A percentile compares a stretch with the other conserved stretches of the same genome.
Conservation (phyloP, 64 coral and sea anemone species). For the Montipora efflorescens region DNA sequence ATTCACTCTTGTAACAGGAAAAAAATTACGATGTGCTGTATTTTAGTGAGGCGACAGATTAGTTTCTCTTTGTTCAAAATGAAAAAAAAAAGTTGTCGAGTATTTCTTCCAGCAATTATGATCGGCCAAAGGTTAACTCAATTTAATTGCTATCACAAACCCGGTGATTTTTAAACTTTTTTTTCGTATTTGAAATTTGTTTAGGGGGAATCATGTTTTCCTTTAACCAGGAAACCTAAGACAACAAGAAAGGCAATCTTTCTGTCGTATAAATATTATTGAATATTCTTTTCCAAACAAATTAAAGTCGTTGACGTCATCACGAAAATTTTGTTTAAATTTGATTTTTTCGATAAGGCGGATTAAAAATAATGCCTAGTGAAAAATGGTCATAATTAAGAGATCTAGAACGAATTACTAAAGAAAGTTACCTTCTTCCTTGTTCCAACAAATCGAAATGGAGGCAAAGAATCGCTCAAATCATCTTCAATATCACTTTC, state of each 20-base stretch:
- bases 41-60: too few species aligned
- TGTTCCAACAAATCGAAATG: conserved; percentile 49
- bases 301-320: not conserved
- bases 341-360: not conserved
- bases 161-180: not conserved
- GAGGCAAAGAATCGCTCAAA: conserved; percentile 34
- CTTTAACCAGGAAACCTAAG: not conserved
- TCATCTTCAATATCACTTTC: conserved; percentile 52
- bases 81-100: too few species aligned
- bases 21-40: not conserved
- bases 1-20: too few species aligned
- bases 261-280: not conserved
- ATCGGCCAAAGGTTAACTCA: not conserved
- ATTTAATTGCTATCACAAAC: not conserved
- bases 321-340: not conserved
- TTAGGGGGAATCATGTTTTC: not conserved
- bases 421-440: conserved; percentile 13
- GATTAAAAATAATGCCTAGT: not conserved
- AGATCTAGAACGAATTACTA: not conserved
- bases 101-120: too few species aligned
- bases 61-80: too few species aligned
- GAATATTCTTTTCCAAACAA: not conserved
- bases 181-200: not conserved
- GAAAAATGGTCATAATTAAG: not conserved
- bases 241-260: not conserved